These are phyloP conservation scores for Probosciger aterrimus DNA, from an alignment of 2,113 vertebrate genomes.

Conservation along the genomic window DNA sequence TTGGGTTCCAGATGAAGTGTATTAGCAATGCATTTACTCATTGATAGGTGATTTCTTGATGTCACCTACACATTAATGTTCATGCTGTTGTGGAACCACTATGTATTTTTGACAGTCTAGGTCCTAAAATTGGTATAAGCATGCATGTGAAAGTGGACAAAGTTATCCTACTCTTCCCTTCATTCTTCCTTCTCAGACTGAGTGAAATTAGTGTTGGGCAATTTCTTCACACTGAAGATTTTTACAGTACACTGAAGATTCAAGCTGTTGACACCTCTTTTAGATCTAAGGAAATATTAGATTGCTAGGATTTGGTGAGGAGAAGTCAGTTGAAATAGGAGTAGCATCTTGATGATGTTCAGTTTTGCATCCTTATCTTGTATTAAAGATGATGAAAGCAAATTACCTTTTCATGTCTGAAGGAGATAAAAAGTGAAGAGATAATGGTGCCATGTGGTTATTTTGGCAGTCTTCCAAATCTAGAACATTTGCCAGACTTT, in stretches of 20 bases:
- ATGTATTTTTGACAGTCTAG: not conserved
- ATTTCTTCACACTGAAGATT: not conserved
- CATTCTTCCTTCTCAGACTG: not conserved
- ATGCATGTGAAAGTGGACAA: not conserved
- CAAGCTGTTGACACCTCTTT: not conserved
- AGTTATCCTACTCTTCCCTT: not conserved
- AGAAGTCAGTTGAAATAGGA: not conserved
- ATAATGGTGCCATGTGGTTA: not conserved
- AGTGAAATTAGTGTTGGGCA: not conserved
- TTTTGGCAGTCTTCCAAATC: not conserved
- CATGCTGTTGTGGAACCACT: not conserved
- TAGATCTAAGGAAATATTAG: not conserved
- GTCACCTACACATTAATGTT: not conserved
- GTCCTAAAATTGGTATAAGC: not conserved
- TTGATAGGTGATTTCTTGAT: not conserved
- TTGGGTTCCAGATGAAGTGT: not conserved
- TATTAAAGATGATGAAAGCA: slow-evolving; percentile 6
- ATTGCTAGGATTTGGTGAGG: not conserved
- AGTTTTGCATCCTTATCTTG: not conserved
- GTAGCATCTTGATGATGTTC: not conserved
- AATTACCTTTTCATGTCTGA: slow-evolving; percentile 1
- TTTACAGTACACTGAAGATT: not conserved
- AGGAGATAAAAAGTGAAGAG: not conserved
- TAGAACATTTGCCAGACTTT: not conserved
- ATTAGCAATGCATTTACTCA: not conserved